Evolutionary conservation across 2,113 vertebrate species (phyloP).

Genomic region (Vulpes lagopus): DNA sequence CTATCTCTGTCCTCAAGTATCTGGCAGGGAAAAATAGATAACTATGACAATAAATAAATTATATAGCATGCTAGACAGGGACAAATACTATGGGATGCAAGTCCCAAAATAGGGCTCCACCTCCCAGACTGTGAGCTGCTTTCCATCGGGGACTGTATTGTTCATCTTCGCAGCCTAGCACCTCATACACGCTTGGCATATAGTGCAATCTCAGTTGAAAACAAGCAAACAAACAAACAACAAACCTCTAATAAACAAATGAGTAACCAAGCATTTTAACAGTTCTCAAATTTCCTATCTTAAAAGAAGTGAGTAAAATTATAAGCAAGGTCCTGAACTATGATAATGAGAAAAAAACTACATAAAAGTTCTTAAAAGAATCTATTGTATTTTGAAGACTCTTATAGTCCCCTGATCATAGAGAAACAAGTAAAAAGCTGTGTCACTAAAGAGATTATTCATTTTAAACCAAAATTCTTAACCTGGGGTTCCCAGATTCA

Average conservation of each 20-base stretch:
- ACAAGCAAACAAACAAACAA: not conserved
- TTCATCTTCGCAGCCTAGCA: not conserved
- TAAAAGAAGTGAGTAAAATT: not conserved
- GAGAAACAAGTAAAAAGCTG: not conserved
- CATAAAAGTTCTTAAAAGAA: not conserved
- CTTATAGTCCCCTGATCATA: not conserved
- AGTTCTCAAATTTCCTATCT: not conserved
- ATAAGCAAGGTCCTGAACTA: not conserved
- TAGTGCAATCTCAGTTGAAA: not conserved
- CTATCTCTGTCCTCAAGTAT: not conserved
- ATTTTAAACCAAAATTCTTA: constrained; percentile 3
- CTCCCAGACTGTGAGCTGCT: not conserved
- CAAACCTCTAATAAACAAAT: not conserved
- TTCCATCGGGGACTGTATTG: not conserved
- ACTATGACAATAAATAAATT: not conserved
- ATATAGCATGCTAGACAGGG: fast-evolving
- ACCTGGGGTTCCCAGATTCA: not conserved
- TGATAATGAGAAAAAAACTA: not conserved
- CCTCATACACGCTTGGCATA: not conserved
- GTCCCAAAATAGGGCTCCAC: not conserved
- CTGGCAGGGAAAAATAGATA: not conserved
- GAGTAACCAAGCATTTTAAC: not conserved
- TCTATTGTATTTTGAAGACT: not conserved
- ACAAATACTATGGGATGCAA: not conserved
- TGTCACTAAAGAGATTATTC: not conserved